Evolutionary conservation across 2,797 vertebrate species (phyloP).

Genomic region (Anisognathus igniventris): DNA sequence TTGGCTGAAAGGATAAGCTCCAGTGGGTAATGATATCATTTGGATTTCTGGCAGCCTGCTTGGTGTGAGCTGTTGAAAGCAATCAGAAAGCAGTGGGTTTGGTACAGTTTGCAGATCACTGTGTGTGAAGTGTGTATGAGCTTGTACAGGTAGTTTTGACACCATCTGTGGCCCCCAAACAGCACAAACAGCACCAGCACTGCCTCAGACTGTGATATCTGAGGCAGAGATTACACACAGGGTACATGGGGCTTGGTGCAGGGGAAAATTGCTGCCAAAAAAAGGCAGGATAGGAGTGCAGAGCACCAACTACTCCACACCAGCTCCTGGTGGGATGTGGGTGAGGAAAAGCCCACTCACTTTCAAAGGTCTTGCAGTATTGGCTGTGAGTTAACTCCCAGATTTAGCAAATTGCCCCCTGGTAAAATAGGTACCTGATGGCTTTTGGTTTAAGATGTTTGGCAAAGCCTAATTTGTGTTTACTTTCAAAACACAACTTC

Average conservation of each 20-base stretch:
- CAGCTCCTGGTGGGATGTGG: not conserved
- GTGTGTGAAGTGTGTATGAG: accelerated
- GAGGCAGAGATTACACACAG: accelerated
- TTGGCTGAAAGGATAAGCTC: not conserved
- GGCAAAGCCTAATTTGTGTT: constrained; percentile 14
- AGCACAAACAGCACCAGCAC: not conserved
- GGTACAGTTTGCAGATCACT: accelerated
- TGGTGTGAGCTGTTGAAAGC: not conserved
- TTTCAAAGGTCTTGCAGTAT: accelerated
- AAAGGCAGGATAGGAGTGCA: accelerated
- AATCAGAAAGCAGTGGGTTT: not conserved
- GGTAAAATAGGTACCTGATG: not conserved
- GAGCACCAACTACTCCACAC: accelerated
- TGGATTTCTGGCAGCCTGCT: not conserved
- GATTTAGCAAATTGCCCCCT: not conserved
- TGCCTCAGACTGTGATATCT: accelerated
- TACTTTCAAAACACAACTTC: constrained; percentile 42
- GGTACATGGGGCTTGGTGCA: accelerated
- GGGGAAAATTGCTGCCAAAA: not conserved
- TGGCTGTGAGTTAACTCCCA: not conserved
- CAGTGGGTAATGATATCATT: constrained; percentile 13
- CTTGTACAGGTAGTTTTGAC: not conserved
- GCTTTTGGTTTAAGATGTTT: not conserved
- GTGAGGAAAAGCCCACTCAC: not conserved
- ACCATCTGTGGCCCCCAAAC: accelerated